Conservation (phyloP, 2,888 invertebrate genomes). For the Ptilodon capucinus region DNA sequence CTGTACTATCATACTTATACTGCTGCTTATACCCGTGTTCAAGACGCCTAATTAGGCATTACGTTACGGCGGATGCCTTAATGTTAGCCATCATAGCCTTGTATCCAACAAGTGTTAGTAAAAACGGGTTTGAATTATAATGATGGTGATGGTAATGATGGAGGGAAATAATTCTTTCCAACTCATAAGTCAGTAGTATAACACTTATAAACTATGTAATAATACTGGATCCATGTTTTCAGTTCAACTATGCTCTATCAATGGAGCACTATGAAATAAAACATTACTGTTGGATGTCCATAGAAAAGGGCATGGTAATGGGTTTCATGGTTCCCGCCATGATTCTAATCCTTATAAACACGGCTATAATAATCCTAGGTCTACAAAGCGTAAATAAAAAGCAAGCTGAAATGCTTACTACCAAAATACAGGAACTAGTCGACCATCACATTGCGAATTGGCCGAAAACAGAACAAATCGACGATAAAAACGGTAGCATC, state of each 20-base stretch:
- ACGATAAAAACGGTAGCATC: conserved; percentile 58
- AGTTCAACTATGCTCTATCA: conserved; percentile 86
- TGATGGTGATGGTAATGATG: no score
- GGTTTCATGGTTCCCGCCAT: conserved; percentile 89
- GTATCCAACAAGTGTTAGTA: no score
- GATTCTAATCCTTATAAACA: conserved; percentile 85
- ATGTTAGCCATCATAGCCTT: no score
- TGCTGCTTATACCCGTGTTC: no score
- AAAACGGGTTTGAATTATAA: no score
- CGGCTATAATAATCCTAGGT: conserved; percentile 82
- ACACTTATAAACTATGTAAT: no score
- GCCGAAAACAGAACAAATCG: conserved; percentile 57
- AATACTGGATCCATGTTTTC: conserved; percentile 31
- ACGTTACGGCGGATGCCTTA: no score
- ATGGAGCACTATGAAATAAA: conserved; percentile 88
- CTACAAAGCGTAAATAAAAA: conserved; percentile 72
- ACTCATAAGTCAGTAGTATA: no score
- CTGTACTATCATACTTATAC: no score
- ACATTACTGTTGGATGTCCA: conserved; percentile 90
- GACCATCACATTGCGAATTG: conserved; percentile 70
- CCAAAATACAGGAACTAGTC: conserved; percentile 71
- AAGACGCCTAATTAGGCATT: no score
- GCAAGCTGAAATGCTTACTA: conserved; percentile 70
- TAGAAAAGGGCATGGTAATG: conserved; percentile 89
- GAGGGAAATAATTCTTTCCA: no score